phyloP scores from a whole-genome alignment of 2,888 invertebrate genomes.

The Meloe dianella region DNA sequence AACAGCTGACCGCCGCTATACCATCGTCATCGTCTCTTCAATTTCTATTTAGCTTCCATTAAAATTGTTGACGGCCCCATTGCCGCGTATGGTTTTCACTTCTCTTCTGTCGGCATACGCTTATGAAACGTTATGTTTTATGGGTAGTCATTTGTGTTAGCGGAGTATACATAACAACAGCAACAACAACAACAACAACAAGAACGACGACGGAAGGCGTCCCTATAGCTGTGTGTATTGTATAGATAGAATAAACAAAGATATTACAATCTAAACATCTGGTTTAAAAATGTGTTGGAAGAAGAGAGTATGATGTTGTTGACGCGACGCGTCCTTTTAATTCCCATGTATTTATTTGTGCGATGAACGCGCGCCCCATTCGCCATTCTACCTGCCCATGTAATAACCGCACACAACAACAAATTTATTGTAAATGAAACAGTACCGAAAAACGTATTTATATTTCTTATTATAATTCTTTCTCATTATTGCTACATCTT shows the following conservation, averaged over 20 bases:
- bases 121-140: slow-evolving; percentile 51
- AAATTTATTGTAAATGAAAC: slow-evolving; percentile 57
- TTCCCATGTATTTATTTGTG: slow-evolving; percentile 43
- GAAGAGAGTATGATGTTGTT: slow-evolving; percentile 25
- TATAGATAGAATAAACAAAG: neutral
- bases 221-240: neutral
- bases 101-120: slow-evolving; percentile 42
- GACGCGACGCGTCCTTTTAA: slow-evolving; percentile 40
- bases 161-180: slow-evolving; percentile 28
- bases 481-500: slow-evolving; percentile 55
- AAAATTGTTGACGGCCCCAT: slow-evolving; percentile 33
- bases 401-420: slow-evolving; percentile 49
- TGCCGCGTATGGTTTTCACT: slow-evolving; percentile 39
- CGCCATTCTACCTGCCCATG: slow-evolving; percentile 45
- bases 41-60: slow-evolving; percentile 13
- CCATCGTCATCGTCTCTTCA: neutral
- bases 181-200: neutral
- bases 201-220: slow-evolving; percentile 29
- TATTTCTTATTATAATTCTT: slow-evolving; percentile 56
- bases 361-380: slow-evolving; percentile 40
- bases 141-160: slow-evolving; percentile 42
- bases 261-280: neutral
- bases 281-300: slow-evolving; percentile 11
- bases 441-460: slow-evolving; percentile 57
- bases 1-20: neutral